Base-by-base conservation (phyloP, 2,113 vertebrate genomes). In the Protobothrops mucrosquamatus region DNA sequence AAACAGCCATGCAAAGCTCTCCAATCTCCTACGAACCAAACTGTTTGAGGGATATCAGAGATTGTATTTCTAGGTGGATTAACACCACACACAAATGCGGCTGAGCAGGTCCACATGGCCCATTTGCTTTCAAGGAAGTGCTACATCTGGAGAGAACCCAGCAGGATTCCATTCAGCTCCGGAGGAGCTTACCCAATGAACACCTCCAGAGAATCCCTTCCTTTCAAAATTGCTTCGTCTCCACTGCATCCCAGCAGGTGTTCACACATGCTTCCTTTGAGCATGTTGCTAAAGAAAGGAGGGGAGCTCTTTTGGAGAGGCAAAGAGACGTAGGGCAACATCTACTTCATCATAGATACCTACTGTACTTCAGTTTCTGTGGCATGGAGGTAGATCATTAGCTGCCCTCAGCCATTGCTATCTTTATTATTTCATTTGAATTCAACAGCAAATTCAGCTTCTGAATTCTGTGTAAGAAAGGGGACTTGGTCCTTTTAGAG, bases 351-450 rank as follows among this genome's bases (percentile, higher is more conserved):
- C 56, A 11, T 56, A 7, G 46, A 39, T 54, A 46, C 34, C 39
- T 6, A 69, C 26, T 6, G 64, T 3, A 20, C 34, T 10, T 52
- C 29, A 34, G 26, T 43, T 87, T 85, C 22, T 3, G 69, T 4
- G 39, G 7, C 5, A 52, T 2, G 43, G 11, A 43, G 18, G 43
- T 12, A 3, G 26, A 18, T 24, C 51, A 81, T 52, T 9, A 91
- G 74, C 43, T 89, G 69, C 34, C 81, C 91, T 90, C 46, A 29
- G 54, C 69, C 54, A n/a, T 64, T 23, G 48, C 11, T 91, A 46
- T 87, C 54, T n/a, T 5, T 18, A 74, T 46, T 34, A 0, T 11
- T 86, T 12, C 93, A 6, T 61, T 8, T 59, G 29, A 0, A 64
- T n/a, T 4, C 48, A 90, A 81, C 0, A 14, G 0, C 14, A 3